phyloP scores from a whole-genome alignment of 2,113 vertebrate species.

The Gopherus evgoodei region DNA sequence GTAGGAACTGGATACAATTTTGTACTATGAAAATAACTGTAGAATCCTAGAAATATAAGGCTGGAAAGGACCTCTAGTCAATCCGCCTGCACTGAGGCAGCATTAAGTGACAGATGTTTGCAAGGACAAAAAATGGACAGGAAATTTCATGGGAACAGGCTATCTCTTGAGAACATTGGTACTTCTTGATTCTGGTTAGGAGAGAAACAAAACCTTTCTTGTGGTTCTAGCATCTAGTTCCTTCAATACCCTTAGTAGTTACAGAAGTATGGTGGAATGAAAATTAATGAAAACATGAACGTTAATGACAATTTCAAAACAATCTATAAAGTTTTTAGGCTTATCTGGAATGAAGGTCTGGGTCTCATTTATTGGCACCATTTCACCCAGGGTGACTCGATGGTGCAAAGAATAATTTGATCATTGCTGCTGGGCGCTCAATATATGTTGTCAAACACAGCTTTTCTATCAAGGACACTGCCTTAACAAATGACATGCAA shows the following conservation, averaged over 20 bases:
- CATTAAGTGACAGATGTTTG: background rate
- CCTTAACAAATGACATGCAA: background rate
- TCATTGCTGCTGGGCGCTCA: background rate
- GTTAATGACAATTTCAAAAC: background rate
- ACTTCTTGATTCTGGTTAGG: background rate
- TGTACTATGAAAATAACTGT: background rate
- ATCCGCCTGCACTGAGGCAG: background rate
- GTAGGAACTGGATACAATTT: background rate
- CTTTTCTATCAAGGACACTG: slow-evolving; percentile 8
- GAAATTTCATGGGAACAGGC: background rate
- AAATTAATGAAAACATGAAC: background rate
- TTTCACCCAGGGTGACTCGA: background rate
- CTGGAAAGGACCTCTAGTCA: background rate
- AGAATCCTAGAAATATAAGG: background rate
- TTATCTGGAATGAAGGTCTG: background rate
- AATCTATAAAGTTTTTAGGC: background rate
- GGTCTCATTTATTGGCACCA: background rate
- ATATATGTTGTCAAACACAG: background rate
- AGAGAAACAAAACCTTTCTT: background rate
- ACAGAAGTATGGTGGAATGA: background rate
- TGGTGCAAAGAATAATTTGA: background rate
- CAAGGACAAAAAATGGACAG: background rate
- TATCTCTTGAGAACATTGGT: background rate
- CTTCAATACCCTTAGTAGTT: background rate
- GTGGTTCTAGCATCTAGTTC: background rate